phyloP scores from a whole-genome alignment of 2,797 vertebrate genomes.

The Acomys russatus region DNA sequence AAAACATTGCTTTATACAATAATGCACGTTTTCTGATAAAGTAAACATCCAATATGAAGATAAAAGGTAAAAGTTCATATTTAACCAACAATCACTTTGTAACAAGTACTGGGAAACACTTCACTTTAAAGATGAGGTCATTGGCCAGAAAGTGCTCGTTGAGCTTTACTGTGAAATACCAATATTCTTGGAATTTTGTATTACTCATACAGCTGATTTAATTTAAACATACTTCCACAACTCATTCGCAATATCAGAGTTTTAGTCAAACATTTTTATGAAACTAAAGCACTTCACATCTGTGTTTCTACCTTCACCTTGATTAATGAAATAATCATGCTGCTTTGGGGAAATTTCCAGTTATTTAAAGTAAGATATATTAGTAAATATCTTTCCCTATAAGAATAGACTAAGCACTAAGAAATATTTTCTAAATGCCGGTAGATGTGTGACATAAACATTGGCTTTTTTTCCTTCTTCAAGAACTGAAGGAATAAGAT shows the following conservation, averaged over 20 bases:
- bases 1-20: not conserved
- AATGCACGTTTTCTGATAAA: not conserved
- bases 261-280: not conserved
- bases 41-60: not conserved
- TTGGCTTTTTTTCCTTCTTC: not conserved
- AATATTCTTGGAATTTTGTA: not conserved
- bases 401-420: constrained; percentile 16
- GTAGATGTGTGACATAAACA: constrained; percentile 29
- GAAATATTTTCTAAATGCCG: not conserved
- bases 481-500: constrained; percentile 2
- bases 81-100: constrained; percentile 22
- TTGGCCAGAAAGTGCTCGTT: not conserved
- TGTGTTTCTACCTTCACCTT: not conserved
- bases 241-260: not conserved
- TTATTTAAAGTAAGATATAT: not conserved
- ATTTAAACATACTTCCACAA: not conserved
- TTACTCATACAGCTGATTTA: not conserved
- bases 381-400: not conserved
- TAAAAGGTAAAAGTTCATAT: not conserved
- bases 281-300: not conserved
- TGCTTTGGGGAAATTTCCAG: not conserved
- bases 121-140: not conserved
- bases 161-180: not conserved
- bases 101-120: not conserved
- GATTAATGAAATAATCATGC: not conserved